Conservation (phyloP, 2,113 vertebrate genomes). For the Triplophysa dalaica region DNA sequence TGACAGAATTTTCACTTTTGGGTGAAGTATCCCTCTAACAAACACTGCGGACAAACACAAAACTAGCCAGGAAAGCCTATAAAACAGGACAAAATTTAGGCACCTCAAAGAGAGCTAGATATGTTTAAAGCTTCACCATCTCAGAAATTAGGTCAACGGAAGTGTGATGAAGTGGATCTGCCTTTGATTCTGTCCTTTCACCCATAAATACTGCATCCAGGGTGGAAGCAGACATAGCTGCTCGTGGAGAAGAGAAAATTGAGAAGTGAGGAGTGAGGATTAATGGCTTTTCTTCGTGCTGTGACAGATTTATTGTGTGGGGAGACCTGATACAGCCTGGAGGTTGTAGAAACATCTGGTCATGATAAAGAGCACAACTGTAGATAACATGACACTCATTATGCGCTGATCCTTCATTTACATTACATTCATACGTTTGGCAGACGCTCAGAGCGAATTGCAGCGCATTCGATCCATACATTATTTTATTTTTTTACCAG, state of each 20-base stretch:
- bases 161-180: conserved; percentile 42
- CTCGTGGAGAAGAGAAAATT: not conserved
- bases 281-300: conserved; percentile 13
- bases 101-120: conserved; percentile 1
- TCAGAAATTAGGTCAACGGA: conserved; percentile 45
- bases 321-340: conserved; percentile 2
- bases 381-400: not conserved
- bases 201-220: conserved; percentile 45
- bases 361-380: not conserved
- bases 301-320: conserved; percentile 25
- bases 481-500: no score
- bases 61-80: not conserved
- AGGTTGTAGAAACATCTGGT: conserved; percentile 13
- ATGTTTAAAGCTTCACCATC: conserved; percentile 7
- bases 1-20: no score
- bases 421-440: no score
- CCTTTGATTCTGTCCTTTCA: conserved; percentile 20
- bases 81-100: not conserved
- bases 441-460: no score
- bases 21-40: not conserved
- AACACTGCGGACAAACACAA: not conserved
- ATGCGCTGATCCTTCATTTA: no score
- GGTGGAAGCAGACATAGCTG: conserved; percentile 8
- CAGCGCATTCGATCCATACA: no score
- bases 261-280: conserved; percentile 23